These are phyloP conservation scores for Cheiracanthium punctorium DNA, from an alignment of 2,888 invertebrate species.

Conservation along the genomic window DNA sequence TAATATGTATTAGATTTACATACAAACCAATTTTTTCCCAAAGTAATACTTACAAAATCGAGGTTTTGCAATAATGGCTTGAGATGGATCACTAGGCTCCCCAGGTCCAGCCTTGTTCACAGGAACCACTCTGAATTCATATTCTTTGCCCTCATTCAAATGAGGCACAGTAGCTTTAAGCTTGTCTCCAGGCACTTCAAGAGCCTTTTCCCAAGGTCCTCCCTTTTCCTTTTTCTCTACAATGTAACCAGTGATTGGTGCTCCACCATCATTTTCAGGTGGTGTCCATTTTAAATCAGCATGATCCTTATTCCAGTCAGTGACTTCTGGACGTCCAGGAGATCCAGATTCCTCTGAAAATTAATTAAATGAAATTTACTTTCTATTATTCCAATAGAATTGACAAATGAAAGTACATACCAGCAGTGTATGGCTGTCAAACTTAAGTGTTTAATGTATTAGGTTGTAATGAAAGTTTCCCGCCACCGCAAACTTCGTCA, in stretches of 20 bases:
- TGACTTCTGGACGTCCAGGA: constrained; percentile 89
- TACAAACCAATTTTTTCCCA: too few relatives aligned
- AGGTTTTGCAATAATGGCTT: constrained; percentile 89
- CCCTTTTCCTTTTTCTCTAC: constrained; percentile 83
- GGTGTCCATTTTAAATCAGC: constrained; percentile 88
- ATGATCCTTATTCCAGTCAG: constrained; percentile 79
- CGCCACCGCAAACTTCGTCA: too few relatives aligned
- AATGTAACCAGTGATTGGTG: constrained; percentile 80
- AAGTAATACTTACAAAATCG: constrained; percentile 77
- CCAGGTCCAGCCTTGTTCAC: constrained; percentile 77
- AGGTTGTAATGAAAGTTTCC: too few relatives aligned
- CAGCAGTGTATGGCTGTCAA: too few relatives aligned
- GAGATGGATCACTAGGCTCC: constrained; percentile 81
- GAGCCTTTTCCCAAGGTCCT: constrained; percentile 88
- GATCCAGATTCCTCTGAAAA: constrained; percentile 85
- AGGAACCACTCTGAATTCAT: constrained; percentile 77
- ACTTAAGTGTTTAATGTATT: too few relatives aligned
- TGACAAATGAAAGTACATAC: too few relatives aligned
- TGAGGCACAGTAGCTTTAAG: constrained; percentile 92
- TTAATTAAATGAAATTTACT: neutral
- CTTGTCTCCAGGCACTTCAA: constrained; percentile 92
- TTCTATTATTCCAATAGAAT: too few relatives aligned
- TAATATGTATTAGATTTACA: too few relatives aligned
- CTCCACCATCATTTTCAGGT: constrained; percentile 73
- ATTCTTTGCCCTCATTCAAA: constrained; percentile 83